Conservation (phyloP, 2,888 invertebrate genomes). For the Dicyrtomina minuta region DNA sequence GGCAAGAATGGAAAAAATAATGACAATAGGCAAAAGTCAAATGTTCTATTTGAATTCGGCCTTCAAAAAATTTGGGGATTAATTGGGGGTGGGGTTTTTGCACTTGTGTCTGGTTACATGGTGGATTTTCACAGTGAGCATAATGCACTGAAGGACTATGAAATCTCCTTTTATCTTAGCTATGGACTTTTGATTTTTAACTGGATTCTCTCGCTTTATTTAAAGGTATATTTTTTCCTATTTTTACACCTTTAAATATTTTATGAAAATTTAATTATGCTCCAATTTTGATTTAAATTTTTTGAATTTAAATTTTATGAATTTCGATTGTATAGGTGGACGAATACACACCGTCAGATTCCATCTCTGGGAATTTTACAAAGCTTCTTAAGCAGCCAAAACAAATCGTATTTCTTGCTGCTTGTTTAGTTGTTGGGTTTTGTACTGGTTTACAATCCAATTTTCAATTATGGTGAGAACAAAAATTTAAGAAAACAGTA, state of each 20-base stretch:
- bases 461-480: slow-evolving; percentile 10
- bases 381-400: neutral
- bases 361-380: neutral
- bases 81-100: neutral
- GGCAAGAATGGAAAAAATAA: too few relatives aligned
- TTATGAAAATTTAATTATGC: too few relatives aligned
- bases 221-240: neutral
- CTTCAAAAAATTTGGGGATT: neutral
- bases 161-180: slow-evolving; percentile 5
- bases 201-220: neutral
- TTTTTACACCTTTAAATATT: too few relatives aligned
- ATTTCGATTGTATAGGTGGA: neutral
- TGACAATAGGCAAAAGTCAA: neutral
- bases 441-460: slow-evolving; percentile 1
- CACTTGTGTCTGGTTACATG: neutral
- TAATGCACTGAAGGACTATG: neutral
- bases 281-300: too few relatives aligned
- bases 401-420: neutral
- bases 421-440: slow-evolving; percentile 3
- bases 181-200: neutral
- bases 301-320: too few relatives aligned
- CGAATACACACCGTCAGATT: neutral
- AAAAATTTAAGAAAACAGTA: neutral
- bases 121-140: slow-evolving; percentile 6
- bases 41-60: neutral